phyloP scores from a whole-genome alignment of 2,797 vertebrate genomes.

The Molossus molossus region DNA sequence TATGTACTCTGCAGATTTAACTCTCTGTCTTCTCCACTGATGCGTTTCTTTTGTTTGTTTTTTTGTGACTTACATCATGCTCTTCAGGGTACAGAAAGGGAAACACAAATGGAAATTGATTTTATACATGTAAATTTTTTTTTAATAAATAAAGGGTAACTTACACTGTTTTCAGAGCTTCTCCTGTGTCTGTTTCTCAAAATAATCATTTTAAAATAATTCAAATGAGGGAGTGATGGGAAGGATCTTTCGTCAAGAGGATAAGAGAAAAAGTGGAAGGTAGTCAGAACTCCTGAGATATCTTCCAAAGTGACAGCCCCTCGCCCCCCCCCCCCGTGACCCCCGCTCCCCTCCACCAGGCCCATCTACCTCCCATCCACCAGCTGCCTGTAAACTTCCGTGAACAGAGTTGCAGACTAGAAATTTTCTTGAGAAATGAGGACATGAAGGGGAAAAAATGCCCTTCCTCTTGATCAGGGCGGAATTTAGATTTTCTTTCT shows the following conservation, averaged over 20 bases:
- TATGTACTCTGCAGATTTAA: not conserved
- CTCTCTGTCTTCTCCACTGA: not conserved
- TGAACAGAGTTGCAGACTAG: not conserved
- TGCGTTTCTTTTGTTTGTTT: not conserved
- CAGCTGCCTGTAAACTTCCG: not conserved
- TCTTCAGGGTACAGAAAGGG: not conserved
- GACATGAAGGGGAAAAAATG: not conserved
- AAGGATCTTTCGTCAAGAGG: not conserved
- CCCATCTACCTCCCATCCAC: fast-evolving
- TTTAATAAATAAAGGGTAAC: not conserved
- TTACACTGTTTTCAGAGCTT: not conserved
- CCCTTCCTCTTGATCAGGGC: not conserved
- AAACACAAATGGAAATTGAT: not conserved
- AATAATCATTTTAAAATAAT: not conserved
- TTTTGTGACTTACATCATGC: not conserved
- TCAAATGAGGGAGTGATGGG: not conserved
- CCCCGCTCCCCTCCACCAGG: fast-evolving
- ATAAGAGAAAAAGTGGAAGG: not conserved
- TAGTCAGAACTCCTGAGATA: not conserved
- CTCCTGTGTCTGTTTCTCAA: not conserved
- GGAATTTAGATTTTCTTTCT: constrained; percentile 16
- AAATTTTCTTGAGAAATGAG: not conserved
- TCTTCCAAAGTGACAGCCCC: not conserved
- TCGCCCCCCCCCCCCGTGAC: fast-evolving
- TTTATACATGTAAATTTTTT: not conserved